Evolutionary conservation across 2,888 invertebrate genomes (phyloP).

Genomic region (Drosophila quinaria): DNA sequence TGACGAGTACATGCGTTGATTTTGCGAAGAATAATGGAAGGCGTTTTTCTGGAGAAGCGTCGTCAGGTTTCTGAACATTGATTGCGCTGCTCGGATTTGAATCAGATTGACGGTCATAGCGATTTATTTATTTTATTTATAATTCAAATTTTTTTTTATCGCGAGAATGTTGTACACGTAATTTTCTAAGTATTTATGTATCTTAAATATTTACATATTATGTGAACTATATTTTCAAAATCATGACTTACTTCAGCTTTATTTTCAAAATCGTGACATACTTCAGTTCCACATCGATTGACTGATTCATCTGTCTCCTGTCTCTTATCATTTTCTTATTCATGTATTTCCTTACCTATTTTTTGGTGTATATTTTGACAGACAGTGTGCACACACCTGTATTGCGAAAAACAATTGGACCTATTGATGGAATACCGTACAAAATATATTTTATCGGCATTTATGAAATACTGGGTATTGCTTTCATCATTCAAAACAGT

Average conservation of each 20-base stretch:
- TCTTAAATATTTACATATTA: neutral
- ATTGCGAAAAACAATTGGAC: neutral
- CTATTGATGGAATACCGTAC: neutral
- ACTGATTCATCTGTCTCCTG: neutral
- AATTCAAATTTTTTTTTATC: neutral
- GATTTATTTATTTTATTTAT: neutral
- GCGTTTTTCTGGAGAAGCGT: neutral
- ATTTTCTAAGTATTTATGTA: neutral
- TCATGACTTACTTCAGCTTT: constrained; percentile 1
- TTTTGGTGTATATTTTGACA: neutral
- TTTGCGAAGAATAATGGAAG: neutral
- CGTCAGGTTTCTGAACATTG: neutral
- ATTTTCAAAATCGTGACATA: constrained; percentile 1
- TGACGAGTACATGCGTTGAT: too few relatives aligned
- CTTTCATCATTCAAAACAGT: too few relatives aligned
- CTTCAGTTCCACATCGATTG: neutral
- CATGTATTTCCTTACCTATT: too few relatives aligned
- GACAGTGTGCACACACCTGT: neutral
- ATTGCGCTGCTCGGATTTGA: neutral
- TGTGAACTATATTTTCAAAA: constrained; percentile 2
- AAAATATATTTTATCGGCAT: too few relatives aligned
- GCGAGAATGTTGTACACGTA: neutral
- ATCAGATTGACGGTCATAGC: constrained; percentile 2
- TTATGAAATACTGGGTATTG: too few relatives aligned
- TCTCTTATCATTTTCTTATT: neutral